Evolutionary conservation across 2,888 invertebrate genomes (phyloP), one percentile per base, ranked within the genome.

Genomic region (Cryptosula pallasiana): DNA sequence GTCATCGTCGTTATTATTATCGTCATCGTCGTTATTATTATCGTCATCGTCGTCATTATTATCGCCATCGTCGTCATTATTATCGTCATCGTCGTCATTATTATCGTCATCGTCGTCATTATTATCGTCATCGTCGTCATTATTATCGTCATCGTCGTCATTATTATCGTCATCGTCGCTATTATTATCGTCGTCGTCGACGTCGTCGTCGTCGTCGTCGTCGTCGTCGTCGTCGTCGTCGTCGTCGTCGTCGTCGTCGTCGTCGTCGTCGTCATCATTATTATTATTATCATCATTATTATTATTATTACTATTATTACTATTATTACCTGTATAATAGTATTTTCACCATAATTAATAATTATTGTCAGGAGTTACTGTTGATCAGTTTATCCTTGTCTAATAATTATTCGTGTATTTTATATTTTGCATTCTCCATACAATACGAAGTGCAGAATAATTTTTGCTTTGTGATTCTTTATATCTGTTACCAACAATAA

Each of bases 191-290:
- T 63, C 63, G 23, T 63, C 63, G 23, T 63, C 63, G 23, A 13
- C 63, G 23, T 63, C 63, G 23, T 63, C 63, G 23, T 63, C 63
- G 25, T 63, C 25, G n/a, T 54, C 54, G n/a, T 54, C 54, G n/a
- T 54, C 54, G n/a, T 54, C 54, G n/a, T 54, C 54, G n/a, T 54
- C 54, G n/a, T 54, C 54, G n/a, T 54, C 54, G n/a, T 54, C 54
- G n/a, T 54, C 54, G 54, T 54, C 54, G n/a, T 54, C n/a, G 54
- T 54, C 54, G n/a, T 54, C 54, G 54, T 54, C 54, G n/a, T 54
- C 54, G 63, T 63, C 63, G 23, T 63, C 63, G 63, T 63, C 63
- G 23, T 63, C 63, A n/a, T 63, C 63, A 63, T n/a, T 23, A 63
- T 63, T 23, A 63, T 63, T 23, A 63, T 63, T 23, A 63, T 63